phyloP scores from a whole-genome alignment of 2,888 invertebrate species.

The Meloe dianella region DNA sequence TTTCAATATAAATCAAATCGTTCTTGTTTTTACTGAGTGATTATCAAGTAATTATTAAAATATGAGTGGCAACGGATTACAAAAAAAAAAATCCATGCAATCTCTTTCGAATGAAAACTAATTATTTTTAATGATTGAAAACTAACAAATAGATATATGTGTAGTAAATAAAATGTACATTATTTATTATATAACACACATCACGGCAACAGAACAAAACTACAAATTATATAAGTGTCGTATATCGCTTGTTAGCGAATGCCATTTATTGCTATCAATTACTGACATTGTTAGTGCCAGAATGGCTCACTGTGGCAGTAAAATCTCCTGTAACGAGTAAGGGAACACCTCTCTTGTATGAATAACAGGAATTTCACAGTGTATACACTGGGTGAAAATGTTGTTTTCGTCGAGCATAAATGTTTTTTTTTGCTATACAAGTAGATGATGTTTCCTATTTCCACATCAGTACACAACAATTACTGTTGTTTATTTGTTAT shows the following conservation, averaged over 20 bases:
- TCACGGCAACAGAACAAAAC: constrained; percentile 26
- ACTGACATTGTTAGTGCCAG: constrained; percentile 49
- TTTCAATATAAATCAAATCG: not conserved
- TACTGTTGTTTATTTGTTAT: constrained; percentile 10
- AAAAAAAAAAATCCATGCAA: too few relatives aligned
- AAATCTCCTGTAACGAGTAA: constrained; percentile 43
- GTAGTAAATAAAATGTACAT: not conserved
- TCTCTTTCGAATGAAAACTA: not conserved
- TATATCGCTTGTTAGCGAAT: constrained; percentile 50
- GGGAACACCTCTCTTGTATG: constrained; percentile 39
- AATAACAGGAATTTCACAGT: constrained; percentile 30
- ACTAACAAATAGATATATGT: not conserved
- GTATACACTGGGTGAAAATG: constrained; percentile 24
- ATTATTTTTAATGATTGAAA: not conserved
- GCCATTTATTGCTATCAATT: constrained; percentile 52
- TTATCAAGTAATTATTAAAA: not conserved
- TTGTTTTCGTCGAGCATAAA: constrained; percentile 30
- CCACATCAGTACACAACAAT: constrained; percentile 26
- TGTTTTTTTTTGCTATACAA: constrained; percentile 26
- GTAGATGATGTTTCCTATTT: constrained; percentile 30
- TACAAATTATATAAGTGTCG: constrained; percentile 47
- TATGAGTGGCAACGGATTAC: not conserved
- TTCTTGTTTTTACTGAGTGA: not conserved
- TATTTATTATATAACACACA: constrained; percentile 22
- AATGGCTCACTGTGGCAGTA: constrained; percentile 42